Evolutionary conservation across 2,888 invertebrate species (phyloP), one percentile per base, ranked within the genome.

Genomic region (Andrena trimmerana): DNA sequence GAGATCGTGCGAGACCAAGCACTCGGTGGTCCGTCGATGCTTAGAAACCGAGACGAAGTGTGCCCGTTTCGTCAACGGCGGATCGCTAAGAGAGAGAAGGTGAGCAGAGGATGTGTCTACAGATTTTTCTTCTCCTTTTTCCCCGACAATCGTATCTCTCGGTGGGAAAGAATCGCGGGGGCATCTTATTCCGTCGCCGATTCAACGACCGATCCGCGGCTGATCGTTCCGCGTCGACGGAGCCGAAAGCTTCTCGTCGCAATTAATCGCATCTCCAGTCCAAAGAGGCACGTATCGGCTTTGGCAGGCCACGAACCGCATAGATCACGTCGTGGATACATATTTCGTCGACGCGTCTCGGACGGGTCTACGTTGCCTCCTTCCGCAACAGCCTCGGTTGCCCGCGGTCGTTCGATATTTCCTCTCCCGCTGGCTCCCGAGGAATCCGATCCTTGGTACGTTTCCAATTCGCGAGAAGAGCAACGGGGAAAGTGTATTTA

Each of bases 31-130:
- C 70, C 50, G 83, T 75, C 71, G 67, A 52, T 63, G 59, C 54
- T 73, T 78, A 76, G 31, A 50, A 60, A 62, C 60, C 48, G 57
- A 77, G 62, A 70, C 70, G 76, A 67, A 72, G 65, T 76, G 83
- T 83, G 71, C 82, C 68, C 68, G 76, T 73, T 83, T 83, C 82
- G 76, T 54, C 71, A 69, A 80, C 74, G 77, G 82, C 72, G 68
- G 83, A 81, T 81, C 77, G 69, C 60, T 81, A 81, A 81, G 63
- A 82, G 84, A 82, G 84, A 84, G 87, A 86, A 83, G 83, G 87
- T 90, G 90, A 88, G 90, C 89, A 67, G 59, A 78, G 84, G 79
- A 79, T 79, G 69, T 83, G 72, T 79, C 76, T 67, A 63, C 76
- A 76, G 60, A 79, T 83, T 79, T 83, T 79, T 78, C 42, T 42